A percentile compares a stretch with the other conserved stretches of the same genome.
phyloP scores from a whole-genome alignment of 2,888 invertebrate genomes.

The Ellobium chinense region DNA sequence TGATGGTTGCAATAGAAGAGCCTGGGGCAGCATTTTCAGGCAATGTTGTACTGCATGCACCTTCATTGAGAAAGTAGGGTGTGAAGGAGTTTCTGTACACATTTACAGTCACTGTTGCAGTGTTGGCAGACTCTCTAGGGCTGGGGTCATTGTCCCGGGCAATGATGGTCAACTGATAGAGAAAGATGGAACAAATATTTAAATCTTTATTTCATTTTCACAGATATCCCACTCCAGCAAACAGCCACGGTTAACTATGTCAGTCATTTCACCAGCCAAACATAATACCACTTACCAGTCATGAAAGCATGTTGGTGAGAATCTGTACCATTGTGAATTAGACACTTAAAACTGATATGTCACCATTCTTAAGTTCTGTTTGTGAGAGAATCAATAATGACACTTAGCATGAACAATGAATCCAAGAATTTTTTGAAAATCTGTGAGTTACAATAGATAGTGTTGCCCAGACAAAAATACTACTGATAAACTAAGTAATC shows the following conservation, averaged over 20 bases:
- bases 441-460: no score
- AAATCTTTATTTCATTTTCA: no score
- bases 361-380: neutral
- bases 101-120: slow-evolving; percentile 61
- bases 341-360: neutral
- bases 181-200: neutral
- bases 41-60: slow-evolving; percentile 49
- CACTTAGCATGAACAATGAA: neutral
- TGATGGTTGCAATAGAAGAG: slow-evolving; percentile 54
- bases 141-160: slow-evolving; percentile 69
- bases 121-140: slow-evolving; percentile 48
- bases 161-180: slow-evolving; percentile 63
- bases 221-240: no score
- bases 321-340: no score
- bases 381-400: neutral
- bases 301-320: no score
- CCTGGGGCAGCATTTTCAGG: slow-evolving; percentile 45
- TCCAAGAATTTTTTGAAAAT: no score
- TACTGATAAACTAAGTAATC: no score
- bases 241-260: no score
- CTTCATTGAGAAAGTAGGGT: slow-evolving; percentile 59
- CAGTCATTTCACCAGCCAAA: no score
- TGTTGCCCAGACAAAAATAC: no score
- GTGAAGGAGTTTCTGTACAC: slow-evolving; percentile 66
- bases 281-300: no score